phyloP scores from a whole-genome alignment of 2,797 vertebrate species.

The Aplochiton taeniatus region DNA sequence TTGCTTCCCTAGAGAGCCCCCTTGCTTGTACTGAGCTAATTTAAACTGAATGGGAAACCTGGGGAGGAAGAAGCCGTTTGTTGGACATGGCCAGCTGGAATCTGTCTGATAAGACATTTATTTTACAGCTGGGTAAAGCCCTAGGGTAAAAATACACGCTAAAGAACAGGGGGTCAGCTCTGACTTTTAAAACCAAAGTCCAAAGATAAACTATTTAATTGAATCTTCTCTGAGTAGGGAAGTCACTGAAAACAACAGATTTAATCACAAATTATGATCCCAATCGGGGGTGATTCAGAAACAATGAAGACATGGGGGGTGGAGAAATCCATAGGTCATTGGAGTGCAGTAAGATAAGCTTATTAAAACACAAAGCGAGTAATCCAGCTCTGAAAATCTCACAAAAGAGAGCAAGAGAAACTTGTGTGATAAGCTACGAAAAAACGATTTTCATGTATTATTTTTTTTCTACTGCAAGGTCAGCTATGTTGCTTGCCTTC shows the following conservation, averaged over 20 bases:
- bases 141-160: conserved; percentile 52
- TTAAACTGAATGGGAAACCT: conserved; percentile 61
- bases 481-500: conserved; percentile 58
- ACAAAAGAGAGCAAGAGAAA: conserved; percentile 41
- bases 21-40: conserved; percentile 62
- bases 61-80: conserved; percentile 57
- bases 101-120: conserved; percentile 54
- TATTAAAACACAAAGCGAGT: conserved; percentile 43
- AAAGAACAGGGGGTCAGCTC: conserved; percentile 13
- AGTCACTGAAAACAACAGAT: conserved; percentile 47
- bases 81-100: conserved; percentile 67
- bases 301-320: conserved; percentile 38
- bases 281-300: conserved; percentile 51
- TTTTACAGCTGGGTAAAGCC: conserved; percentile 58
- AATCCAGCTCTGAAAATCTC: background rate
- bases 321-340: background rate
- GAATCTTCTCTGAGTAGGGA: conserved; percentile 15
- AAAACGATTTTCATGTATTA: conserved; percentile 60
- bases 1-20: conserved; percentile 48
- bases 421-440: conserved; percentile 64
- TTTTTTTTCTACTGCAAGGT: conserved; percentile 61
- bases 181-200: conserved; percentile 13
- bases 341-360: background rate
- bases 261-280: conserved; percentile 58
- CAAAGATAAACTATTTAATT: conserved; percentile 22